Conservation (phyloP, 1,140 invertebrate genomes). For the Trachelipus rathkii region DNA sequence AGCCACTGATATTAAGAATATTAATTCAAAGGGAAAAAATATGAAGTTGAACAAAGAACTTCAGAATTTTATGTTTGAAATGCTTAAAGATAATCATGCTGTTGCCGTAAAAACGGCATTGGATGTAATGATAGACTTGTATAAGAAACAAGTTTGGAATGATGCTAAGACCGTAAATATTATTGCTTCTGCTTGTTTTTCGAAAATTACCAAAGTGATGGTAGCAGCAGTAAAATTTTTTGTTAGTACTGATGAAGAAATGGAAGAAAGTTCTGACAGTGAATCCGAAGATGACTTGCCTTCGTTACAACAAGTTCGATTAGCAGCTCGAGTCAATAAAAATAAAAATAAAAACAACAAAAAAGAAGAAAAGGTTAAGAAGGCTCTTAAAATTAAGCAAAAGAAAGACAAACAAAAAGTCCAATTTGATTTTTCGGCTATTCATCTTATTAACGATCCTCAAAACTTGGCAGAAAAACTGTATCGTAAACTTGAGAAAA, state of each 20-base stretch:
- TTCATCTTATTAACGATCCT: slow-evolving; percentile 92
- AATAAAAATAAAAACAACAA: slow-evolving; percentile 76
- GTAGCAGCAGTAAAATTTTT: slow-evolving; percentile 94
- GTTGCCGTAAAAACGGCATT: slow-evolving; percentile 89
- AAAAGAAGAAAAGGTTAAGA: slow-evolving; percentile 84
- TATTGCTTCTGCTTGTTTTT: slow-evolving; percentile 89
- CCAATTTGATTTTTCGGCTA: slow-evolving; percentile 84
- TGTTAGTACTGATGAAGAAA: slow-evolving; percentile 74
- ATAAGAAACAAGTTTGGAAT: slow-evolving; percentile 95
- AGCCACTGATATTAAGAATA: slow-evolving; percentile 91
- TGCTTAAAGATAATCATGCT: slow-evolving; percentile 82
- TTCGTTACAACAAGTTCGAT: slow-evolving; percentile 64
- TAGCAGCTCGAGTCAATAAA: slow-evolving; percentile 91
- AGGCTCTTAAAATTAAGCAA: slow-evolving; percentile 72
- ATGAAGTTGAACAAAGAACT: slow-evolving; percentile 81
- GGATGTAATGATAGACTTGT: slow-evolving; percentile 93
- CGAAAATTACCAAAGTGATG: slow-evolving; percentile 86
- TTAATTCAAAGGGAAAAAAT: slow-evolving; percentile 90
- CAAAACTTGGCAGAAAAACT: slow-evolving; percentile 91
- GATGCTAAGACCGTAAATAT: slow-evolving; percentile 97
- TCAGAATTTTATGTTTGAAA: slow-evolving; percentile 93
- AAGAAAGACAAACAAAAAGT: slow-evolving; percentile 82
- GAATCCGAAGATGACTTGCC: slow-evolving; percentile 54
- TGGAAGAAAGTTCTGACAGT: slow-evolving; percentile 55
- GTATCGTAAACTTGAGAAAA: slow-evolving; percentile 79